phyloP scores from a whole-genome alignment of 2,888 invertebrate genomes.

The Andrena trimmerana region DNA sequence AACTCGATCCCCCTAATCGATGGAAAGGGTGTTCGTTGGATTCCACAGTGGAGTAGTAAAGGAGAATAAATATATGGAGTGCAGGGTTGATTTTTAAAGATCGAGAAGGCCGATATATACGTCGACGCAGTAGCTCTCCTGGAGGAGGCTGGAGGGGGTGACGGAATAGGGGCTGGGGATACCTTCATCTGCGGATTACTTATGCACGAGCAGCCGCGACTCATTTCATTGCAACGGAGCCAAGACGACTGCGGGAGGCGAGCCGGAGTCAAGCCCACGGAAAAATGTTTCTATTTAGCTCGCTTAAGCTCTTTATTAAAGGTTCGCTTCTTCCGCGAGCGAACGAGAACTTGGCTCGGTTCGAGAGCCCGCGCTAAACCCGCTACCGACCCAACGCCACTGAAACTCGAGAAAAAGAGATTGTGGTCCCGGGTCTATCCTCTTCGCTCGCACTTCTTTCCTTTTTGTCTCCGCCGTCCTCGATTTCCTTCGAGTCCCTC shows the following conservation, averaged over 20 bases:
- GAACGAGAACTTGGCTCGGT: slow-evolving; percentile 56
- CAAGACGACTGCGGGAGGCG: slow-evolving; percentile 65
- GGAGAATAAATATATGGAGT: background rate
- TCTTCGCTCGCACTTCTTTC: slow-evolving; percentile 12
- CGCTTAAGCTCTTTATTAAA: slow-evolving; percentile 82
- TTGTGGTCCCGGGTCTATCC: slow-evolving; percentile 66
- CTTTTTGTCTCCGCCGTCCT: slow-evolving; percentile 13
- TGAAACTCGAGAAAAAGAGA: slow-evolving; percentile 65
- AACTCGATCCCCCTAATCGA: background rate
- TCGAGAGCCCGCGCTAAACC: slow-evolving; percentile 54
- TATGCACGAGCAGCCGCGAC: slow-evolving; percentile 80
- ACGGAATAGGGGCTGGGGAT: slow-evolving; percentile 62
- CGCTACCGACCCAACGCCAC: slow-evolving; percentile 36
- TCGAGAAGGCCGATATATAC: slow-evolving; percentile 50
- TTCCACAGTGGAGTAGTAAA: background rate
- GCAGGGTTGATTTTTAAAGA: slow-evolving; percentile 53
- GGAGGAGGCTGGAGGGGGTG: slow-evolving; percentile 47
- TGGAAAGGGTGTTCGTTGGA: background rate
- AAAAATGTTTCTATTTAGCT: slow-evolving; percentile 83
- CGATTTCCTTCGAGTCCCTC: slow-evolving; percentile 29
- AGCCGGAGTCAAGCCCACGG: slow-evolving; percentile 73
- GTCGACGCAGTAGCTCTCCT: slow-evolving; percentile 51
- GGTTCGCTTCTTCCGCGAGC: slow-evolving; percentile 71
- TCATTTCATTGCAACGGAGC: slow-evolving; percentile 78
- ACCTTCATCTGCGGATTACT: slow-evolving; percentile 79